Conservation (phyloP, 2,113 vertebrate species). For the Turnix velox region DNA sequence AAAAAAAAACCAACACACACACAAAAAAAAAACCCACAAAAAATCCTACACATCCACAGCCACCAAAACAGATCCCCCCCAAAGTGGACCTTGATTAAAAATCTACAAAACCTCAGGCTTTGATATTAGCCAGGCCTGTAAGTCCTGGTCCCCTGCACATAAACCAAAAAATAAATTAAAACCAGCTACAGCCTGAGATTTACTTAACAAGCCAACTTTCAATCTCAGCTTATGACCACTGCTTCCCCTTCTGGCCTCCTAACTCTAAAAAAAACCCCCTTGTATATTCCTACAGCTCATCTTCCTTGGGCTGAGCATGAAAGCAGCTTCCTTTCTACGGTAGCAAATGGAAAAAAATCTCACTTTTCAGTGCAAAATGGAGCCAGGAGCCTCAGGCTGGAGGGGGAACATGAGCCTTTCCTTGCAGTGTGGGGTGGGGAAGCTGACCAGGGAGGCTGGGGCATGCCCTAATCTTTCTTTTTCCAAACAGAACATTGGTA, state of each 20-base stretch:
- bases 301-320: constrained; percentile 21
- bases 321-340: constrained; percentile 16
- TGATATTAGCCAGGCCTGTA: constrained; percentile 57
- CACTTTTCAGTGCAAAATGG: neutral
- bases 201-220: constrained; percentile 44
- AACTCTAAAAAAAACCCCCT: constrained; percentile 1
- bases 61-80: constrained; percentile 15
- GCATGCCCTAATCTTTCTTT: neutral
- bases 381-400: neutral
- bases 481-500: neutral
- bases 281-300: constrained; percentile 42
- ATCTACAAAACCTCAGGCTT: constrained; percentile 42
- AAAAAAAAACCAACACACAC: neutral
- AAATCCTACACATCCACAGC: neutral
- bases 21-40: neutral
- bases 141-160: constrained; percentile 48
- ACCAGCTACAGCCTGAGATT: constrained; percentile 41
- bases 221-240: constrained; percentile 39
- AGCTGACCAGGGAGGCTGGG: neutral
- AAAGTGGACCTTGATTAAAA: constrained; percentile 66
- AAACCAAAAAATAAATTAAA: constrained; percentile 68
- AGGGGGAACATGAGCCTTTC: neutral
- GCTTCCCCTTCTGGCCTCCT: constrained; percentile 45
- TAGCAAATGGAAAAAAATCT: constrained; percentile 37
- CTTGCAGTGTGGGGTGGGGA: neutral